Percentiles rank a stretch among this genome's conserved stretches.
Evolutionary conservation across 2,113 vertebrate species (phyloP).

Genomic region (Sclerurus mexicanus): DNA sequence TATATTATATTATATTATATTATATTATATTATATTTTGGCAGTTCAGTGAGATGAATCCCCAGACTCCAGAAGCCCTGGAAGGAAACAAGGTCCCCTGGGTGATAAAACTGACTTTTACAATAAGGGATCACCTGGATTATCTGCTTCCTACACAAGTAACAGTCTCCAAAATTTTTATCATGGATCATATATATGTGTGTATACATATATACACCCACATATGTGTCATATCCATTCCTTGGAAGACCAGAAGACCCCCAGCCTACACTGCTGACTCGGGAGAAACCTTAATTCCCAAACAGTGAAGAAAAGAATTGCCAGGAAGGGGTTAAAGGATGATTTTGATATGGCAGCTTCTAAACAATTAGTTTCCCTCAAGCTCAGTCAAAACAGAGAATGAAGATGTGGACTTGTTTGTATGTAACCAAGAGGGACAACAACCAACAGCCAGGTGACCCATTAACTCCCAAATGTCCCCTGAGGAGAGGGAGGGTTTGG

Average conservation of each 20-base stretch:
- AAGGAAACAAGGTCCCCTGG: background rate
- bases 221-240: background rate
- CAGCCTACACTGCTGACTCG: background rate
- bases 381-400: background rate
- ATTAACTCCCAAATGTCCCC: background rate
- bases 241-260: background rate
- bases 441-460: background rate
- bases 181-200: background rate
- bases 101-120: background rate
- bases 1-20: too few relatives aligned
- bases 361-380: background rate
- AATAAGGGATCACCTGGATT: background rate
- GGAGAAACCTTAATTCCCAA: background rate
- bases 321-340: background rate
- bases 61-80: too few relatives aligned
- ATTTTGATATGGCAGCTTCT: background rate
- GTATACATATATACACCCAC: background rate
- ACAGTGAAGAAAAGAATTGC: background rate
- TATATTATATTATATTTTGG: too few relatives aligned
- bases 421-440: background rate
- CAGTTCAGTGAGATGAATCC: background rate
- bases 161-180: background rate
- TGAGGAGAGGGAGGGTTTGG: background rate
- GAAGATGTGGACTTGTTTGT: rapidly evolving
- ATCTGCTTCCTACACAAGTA: background rate